Percentiles rank a stretch among this genome's conserved stretches.
Evolutionary conservation across 2,888 invertebrate species (phyloP).

Genomic region (Clunio marinus): DNA sequence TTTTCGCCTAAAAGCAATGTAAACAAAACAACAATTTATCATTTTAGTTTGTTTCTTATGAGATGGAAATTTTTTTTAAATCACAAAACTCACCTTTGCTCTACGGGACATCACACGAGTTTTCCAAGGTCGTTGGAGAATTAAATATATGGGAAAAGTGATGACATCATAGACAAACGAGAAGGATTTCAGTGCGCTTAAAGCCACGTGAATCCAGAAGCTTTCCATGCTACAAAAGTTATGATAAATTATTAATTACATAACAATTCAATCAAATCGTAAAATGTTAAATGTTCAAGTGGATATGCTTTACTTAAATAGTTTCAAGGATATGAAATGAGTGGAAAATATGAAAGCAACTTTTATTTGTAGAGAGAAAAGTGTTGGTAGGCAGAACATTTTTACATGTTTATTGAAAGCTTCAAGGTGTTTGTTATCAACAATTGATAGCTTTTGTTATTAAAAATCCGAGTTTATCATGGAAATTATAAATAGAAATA

Average conservation of each 20-base stretch:
- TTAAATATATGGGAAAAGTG: slow-evolving; percentile 83
- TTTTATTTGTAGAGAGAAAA: too few species aligned
- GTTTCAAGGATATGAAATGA: too few species aligned
- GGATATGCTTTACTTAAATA: neutral
- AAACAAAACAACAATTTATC: neutral
- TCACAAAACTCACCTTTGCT: slow-evolving; percentile 60
- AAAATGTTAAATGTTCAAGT: neutral
- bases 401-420: too few species aligned
- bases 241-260: neutral
- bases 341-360: too few species aligned
- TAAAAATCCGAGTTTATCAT: too few species aligned
- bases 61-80: neutral
- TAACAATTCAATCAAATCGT: neutral
- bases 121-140: slow-evolving; percentile 84
- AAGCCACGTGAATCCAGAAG: slow-evolving; percentile 65
- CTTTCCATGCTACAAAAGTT: slow-evolving; percentile 57
- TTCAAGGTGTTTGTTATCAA: neutral
- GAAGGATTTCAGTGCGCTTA: slow-evolving; percentile 73
- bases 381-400: too few species aligned
- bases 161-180: slow-evolving; percentile 85
- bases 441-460: too few species aligned
- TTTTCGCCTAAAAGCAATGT: slow-evolving; percentile 59
- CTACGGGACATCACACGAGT: slow-evolving; percentile 69
- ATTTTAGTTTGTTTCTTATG: neutral
- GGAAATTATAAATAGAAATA: too few species aligned